Evolutionary conservation across 30 jellyfish, hydroid and myxozoan genomes (phyloP).

Genomic region (Aurelia aurita complex sp. Pacific): DNA sequence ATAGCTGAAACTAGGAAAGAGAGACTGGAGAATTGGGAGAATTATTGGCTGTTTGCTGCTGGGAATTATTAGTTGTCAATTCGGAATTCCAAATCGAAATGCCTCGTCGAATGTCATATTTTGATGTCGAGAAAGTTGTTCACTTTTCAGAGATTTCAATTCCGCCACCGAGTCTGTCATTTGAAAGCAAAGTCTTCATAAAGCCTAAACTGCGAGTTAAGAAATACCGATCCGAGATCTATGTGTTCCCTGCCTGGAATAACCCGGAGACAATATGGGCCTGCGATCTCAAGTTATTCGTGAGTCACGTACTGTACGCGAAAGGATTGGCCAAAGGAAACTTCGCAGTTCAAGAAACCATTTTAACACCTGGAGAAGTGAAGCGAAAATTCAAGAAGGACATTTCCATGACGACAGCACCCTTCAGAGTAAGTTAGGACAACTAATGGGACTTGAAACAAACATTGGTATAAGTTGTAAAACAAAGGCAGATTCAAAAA

Average conservation of each 20-base stretch:
- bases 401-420: constrained; percentile 38
- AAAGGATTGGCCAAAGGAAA: constrained; percentile 71
- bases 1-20: too few relatives aligned
- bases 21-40: too few relatives aligned
- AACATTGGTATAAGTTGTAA: too few relatives aligned
- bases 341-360: constrained; percentile 34
- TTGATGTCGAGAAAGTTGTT: constrained; percentile 36
- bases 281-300: constrained; percentile 44
- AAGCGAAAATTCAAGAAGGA: constrained; percentile 60
- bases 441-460: too few relatives aligned
- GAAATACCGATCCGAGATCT: constrained; percentile 40
- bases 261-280: constrained; percentile 51
- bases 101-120: constrained; percentile 48
- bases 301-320: constrained; percentile 2
- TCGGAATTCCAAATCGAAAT: neutral
- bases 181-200: constrained; percentile 42
- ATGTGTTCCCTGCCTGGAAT: constrained; percentile 58
- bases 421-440: too few relatives aligned
- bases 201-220: constrained; percentile 53
- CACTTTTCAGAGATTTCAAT: constrained; percentile 47
- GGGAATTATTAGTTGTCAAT: too few relatives aligned
- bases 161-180: constrained; percentile 43
- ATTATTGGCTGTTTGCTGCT: too few relatives aligned
- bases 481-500: too few relatives aligned
- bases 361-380: constrained; percentile 64